Evolutionary conservation across 2,113 vertebrate species (phyloP).

Genomic region (Craseonycteris thonglongyai): DNA sequence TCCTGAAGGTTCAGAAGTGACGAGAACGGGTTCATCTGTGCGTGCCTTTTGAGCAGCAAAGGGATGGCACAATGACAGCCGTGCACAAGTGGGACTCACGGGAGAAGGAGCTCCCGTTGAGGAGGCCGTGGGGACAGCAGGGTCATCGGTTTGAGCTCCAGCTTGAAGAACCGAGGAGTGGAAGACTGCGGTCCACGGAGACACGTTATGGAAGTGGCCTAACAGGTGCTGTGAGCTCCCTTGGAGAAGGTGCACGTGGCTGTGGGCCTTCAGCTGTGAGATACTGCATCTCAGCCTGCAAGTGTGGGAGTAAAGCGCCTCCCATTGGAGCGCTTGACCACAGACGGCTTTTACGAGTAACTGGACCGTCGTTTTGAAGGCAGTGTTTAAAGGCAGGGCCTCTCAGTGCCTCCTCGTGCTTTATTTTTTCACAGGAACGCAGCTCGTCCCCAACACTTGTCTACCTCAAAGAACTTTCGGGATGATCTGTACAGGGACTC

Average conservation of each 20-base stretch:
- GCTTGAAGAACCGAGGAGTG: neutral
- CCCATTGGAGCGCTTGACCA: neutral
- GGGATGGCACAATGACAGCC: accelerated
- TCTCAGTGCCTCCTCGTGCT: neutral
- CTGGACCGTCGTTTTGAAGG: neutral
- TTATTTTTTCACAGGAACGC: neutral
- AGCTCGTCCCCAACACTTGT: neutral
- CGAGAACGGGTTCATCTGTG: neutral
- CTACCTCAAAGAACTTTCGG: conserved; percentile 33
- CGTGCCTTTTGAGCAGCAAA: neutral
- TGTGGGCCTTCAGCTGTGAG: neutral
- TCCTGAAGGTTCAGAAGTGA: neutral
- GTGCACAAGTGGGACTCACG: accelerated
- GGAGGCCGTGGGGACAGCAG: neutral
- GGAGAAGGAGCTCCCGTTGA: neutral
- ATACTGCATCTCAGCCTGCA: neutral
- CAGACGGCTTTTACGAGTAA: neutral
- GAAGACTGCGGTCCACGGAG: neutral
- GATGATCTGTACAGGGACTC: neutral
- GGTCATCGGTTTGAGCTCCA: neutral
- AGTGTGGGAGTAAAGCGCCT: neutral
- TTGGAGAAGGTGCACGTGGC: neutral
- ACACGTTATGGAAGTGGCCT: no score
- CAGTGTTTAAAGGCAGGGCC: neutral
- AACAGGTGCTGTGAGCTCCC: neutral